Evolutionary conservation across 2,888 invertebrate species (phyloP).

Genomic region (Orthosia gracilis): DNA sequence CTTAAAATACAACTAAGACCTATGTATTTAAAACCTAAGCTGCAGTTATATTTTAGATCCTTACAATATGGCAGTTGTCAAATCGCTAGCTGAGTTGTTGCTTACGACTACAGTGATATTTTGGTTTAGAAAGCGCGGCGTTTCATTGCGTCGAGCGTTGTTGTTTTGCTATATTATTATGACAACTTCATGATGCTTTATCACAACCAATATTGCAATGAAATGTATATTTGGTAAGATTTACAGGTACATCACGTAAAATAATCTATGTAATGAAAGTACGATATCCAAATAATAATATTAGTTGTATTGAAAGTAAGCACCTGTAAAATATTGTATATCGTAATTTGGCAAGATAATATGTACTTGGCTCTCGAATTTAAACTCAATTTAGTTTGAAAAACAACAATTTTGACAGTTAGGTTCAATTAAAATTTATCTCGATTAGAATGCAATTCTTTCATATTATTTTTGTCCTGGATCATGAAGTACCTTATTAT

Average conservation of each 20-base stretch:
- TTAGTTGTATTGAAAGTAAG: constrained; percentile 51
- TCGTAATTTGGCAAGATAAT: constrained; percentile 65
- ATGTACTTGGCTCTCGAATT: constrained; percentile 16
- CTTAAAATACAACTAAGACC: constrained; percentile 82
- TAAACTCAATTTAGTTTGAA: constrained; percentile 19
- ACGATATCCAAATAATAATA: constrained; percentile 59
- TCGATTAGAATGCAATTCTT: not conserved
- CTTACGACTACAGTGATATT: constrained; percentile 77
- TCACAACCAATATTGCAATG: constrained; percentile 90
- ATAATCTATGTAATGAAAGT: constrained; percentile 70
- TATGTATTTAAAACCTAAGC: constrained; percentile 75
- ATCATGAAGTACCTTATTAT: constrained; percentile 16
- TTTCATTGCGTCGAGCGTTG: constrained; percentile 76
- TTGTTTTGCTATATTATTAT: constrained; percentile 68
- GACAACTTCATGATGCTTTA: constrained; percentile 85
- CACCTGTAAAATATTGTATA: constrained; percentile 56
- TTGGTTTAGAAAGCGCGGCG: constrained; percentile 81
- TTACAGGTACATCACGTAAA: constrained; percentile 84
- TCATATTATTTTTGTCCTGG: constrained; percentile 5
- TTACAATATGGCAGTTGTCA: constrained; percentile 91
- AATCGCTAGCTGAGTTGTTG: constrained; percentile 90
- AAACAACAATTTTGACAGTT: constrained; percentile 29
- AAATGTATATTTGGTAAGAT: constrained; percentile 86
- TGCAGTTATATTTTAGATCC: constrained; percentile 84
- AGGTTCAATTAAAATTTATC: not conserved